Base-by-base conservation (phyloP, 2,113 vertebrate genomes). In the Rhinoptilus africanus region DNA sequence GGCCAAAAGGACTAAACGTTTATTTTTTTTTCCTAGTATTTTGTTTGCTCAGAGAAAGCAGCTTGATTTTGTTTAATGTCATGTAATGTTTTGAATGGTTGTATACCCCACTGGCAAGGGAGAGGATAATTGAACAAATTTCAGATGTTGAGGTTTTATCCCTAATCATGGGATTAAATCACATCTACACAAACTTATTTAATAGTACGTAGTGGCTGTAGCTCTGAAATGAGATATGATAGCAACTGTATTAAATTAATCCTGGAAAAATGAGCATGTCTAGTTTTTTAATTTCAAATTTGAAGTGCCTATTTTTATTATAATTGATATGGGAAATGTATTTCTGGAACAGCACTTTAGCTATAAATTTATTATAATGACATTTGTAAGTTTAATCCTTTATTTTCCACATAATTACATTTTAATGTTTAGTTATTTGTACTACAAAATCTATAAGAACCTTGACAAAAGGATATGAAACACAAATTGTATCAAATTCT, bases 391-490 rank as follows among this genome's bases (percentile, higher is more conserved):
- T 64, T 74, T 86, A 81, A 87, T 94, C 24, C 24, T 94, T 72
- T 95, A 84, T 93, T 96, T 95, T 93, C 88, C 88, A 84, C 64
- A 18, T 92, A 92, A 95, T 96, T 96, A 57, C 66, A 41, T 95
- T 96, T 96, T 90, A 89, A 93, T 85, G 17, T 89, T 89, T 67
- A 82, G 81, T 89, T 96, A 85, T 89, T 94, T 85, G 28, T 93
- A 64, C 60, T 74, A 47, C 37, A 88, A 77, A 92, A 88, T 93
- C 28, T 77, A 4, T 79, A 85, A 96, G 63, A 92, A 86, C 20
- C 28, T 63, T 96, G 82, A 90, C 34, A 95, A 93, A 91, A 72
- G 89, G 14, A 20, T 47, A 57, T 22, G 60, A 95, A 95, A 60
- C 21, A 71, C 34, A 72, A 89, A 87, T 94, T 75, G 62, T 6